Evolutionary conservation across 2,113 vertebrate genomes (phyloP), one percentile per base, ranked within the genome.

Genomic region (Corydoras maculifer): DNA sequence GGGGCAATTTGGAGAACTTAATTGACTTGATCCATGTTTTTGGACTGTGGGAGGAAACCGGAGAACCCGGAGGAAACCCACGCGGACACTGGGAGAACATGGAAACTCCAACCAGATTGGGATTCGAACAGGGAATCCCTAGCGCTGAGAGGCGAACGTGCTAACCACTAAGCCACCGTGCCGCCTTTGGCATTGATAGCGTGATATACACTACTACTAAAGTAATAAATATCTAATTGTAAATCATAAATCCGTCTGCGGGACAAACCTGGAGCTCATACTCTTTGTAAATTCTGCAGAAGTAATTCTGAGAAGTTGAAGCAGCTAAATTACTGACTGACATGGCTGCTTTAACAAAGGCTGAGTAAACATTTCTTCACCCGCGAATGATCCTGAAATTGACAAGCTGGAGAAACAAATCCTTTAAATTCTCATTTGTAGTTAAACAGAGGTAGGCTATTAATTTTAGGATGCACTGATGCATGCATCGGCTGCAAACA

Each of bases 281-380:
- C n/a, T 73, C 7, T 15, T 31, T 43, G 4, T 5, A 43, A 43
- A 10, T 65, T 15, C 51, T 25, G 5, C 12, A 3, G 57, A 61
- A 70, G 60, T 62, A 8, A 10, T 8, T 3, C 51, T 14, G 13
- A 14, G 51, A 10, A 53, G 48, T 65, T 10, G 62, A 50, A 68
- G 54, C 25, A n/a, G 25, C 72, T 30, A 18, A 72, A 30, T 65
- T 31, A 53, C 62, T 31, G 50, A 60, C 63, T 66, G 51, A 59
- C 25, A 35, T 15, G 58, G 55, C 49, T 67, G 49, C 10, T 67
- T 67, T 61, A 74, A 62, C 49, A 66, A 60, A 10, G 18, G 64
- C 58, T 68, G 65, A 74, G 72, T 55, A 74, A 74, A 74, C 64
- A 62, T 35, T 68, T 14, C 58, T 55, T 53, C 48, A 61, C 13